These are phyloP conservation scores for Anas capensis DNA, from an alignment of 2,797 vertebrate genomes.

Conservation along the genomic window DNA sequence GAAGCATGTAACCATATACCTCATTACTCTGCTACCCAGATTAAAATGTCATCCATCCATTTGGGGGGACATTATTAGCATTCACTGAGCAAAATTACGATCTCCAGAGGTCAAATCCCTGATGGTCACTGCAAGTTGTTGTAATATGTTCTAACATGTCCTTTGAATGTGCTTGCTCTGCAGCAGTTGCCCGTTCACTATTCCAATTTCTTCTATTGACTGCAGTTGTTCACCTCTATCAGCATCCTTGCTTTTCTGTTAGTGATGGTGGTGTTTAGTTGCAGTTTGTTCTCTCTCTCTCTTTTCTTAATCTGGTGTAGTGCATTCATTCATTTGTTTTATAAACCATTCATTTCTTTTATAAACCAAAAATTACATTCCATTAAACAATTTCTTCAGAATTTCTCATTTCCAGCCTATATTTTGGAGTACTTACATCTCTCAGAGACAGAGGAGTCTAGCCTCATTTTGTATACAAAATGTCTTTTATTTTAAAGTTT, in stretches of 20 bases:
- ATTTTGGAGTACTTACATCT: not conserved
- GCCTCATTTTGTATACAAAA: not conserved
- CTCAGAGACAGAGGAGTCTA: not conserved
- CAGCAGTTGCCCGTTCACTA: not conserved
- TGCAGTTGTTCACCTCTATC: not conserved
- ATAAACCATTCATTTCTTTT: not conserved
- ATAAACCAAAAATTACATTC: not conserved
- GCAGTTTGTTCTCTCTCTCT: too few species aligned
- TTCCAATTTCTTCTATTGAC: not conserved
- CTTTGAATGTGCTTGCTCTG: fast-evolving
- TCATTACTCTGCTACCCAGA: not conserved
- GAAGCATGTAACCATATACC: not conserved
- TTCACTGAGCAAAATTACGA: not conserved
- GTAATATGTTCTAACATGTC: not conserved
- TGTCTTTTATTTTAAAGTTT: not conserved
- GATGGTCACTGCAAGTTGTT: not conserved
- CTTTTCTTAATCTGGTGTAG: not conserved
- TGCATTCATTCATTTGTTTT: not conserved
- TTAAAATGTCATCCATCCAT: not conserved
- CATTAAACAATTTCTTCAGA: not conserved
- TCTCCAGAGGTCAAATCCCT: not conserved
- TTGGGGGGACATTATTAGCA: not conserved
- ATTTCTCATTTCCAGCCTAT: not conserved
- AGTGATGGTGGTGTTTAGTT: not conserved
- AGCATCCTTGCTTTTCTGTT: not conserved